Conservation (phyloP, 2,113 vertebrate genomes). For the Bombycilla garrulus region DNA sequence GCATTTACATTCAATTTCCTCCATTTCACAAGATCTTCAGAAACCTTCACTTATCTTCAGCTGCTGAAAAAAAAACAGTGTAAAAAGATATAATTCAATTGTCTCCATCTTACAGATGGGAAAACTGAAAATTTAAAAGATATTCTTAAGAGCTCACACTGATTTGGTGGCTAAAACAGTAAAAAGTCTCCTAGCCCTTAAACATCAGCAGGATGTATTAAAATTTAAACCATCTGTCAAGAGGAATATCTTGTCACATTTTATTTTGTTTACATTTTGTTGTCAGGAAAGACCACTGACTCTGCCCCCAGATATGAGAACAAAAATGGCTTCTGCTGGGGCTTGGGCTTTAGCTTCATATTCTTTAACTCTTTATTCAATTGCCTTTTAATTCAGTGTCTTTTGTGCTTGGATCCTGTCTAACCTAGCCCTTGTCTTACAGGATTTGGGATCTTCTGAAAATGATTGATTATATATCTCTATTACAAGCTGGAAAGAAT, state of each 20-base stretch:
- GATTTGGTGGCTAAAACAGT: not conserved
- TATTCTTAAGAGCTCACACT: not conserved
- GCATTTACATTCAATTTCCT: not conserved
- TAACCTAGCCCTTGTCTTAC: not conserved
- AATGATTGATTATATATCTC: not conserved
- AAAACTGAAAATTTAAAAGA: not conserved
- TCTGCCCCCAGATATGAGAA: not conserved
- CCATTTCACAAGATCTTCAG: not conserved
- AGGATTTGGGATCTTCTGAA: not conserved
- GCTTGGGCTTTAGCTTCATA: not conserved
- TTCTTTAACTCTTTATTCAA: not conserved
- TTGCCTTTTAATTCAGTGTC: not conserved
- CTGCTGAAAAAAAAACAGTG: not conserved
- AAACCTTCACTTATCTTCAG: not conserved
- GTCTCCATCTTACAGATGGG: not conserved
- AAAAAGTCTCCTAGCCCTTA: not conserved
- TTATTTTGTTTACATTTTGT: conserved; percentile 43
- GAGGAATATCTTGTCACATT: not conserved
- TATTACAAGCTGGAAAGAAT: not conserved
- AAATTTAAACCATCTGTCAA: conserved; percentile 28
- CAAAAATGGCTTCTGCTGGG: not conserved
- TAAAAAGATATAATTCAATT: not conserved
- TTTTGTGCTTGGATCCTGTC: not conserved
- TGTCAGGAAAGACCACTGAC: not conserved
- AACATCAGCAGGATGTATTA: not conserved